Base-by-base conservation (phyloP, 2,888 invertebrate genomes). In the Caenorhabditis sp. region DNA sequence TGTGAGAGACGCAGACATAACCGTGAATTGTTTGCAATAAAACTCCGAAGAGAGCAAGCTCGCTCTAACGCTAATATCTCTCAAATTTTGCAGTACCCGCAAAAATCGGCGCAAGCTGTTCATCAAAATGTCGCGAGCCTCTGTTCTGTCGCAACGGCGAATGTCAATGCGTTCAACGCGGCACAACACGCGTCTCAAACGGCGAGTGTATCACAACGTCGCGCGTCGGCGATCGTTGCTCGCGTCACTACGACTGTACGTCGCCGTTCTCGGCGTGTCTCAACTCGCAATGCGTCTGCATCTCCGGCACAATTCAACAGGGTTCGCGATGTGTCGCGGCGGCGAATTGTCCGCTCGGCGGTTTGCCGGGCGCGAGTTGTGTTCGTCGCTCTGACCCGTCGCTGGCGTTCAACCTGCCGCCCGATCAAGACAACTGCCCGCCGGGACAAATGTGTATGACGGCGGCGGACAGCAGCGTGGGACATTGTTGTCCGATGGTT, bases 261-360 rank as follows among this genome's bases (percentile, higher is more conserved):
- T 77, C 85, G 8, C 86, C 86, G 17, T 86, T 86, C 69, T 86
- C 86, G 0, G 86, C 86, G 3, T 86, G 86, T 62, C 78, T 87
- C 59, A 87, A 87, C 57, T 81, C 82, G 4, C 83, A 83, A 59
- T 86, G 86, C 66, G 86, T 85, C 21, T 86, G 86, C 69, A 86
- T 86, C 58, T 79, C 84, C 1, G 86, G 86, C 59, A 86, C 86
- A 6, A 78, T 77, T 50, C 81, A 81, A 51, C 76, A 77, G 69
- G 86, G 86, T 23, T 65, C 80, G 19, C 77, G 78, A 27, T 86
- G 87, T 67, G 82, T 87, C 3, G 86, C 86, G 8, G 78, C 87
- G 8, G 81, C 82, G 24, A 87, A 86, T 68, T 86, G 86, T 67
- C 86, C 86, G 5, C 74, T 86, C 37, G 86, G 86, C 24, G 84